Evolutionary conservation across 2,888 invertebrate species (phyloP).

Genomic region (Oligia strigilis): DNA sequence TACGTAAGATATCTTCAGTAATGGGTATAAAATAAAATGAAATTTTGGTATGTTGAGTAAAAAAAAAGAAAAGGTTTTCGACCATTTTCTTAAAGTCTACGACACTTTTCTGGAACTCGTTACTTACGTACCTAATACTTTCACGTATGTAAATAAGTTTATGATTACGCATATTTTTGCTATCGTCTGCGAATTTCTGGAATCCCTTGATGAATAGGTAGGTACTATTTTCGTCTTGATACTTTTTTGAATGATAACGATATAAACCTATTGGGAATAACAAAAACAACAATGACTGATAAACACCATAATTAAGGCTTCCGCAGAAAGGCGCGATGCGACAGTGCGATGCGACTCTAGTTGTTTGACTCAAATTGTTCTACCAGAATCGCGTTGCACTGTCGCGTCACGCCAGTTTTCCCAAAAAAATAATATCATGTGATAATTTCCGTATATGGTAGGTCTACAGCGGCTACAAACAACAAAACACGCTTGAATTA

Average conservation of each 20-base stretch:
- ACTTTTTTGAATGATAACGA: neutral
- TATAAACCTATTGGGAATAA: neutral
- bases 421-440: neutral
- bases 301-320: neutral
- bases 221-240: neutral
- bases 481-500: neutral
- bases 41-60: conserved; percentile 37
- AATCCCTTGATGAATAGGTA: conserved; percentile 21
- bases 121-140: conserved; percentile 28
- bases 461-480: too few relatives aligned
- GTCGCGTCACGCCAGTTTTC: neutral
- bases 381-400: too few relatives aligned
- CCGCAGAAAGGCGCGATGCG: too few relatives aligned
- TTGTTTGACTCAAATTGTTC: too few relatives aligned
- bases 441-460: neutral
- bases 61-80: conserved; percentile 29
- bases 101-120: conserved; percentile 53
- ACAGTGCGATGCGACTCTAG: too few relatives aligned
- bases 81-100: conserved; percentile 42
- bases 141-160: conserved; percentile 52
- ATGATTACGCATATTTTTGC: conserved; percentile 35
- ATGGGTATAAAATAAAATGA: conserved; percentile 60
- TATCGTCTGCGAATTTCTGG: conserved; percentile 16
- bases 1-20: conserved; percentile 26
- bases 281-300: neutral